phyloP scores from a whole-genome alignment of 2,888 invertebrate species.

The Aleiodes testaceus region DNA sequence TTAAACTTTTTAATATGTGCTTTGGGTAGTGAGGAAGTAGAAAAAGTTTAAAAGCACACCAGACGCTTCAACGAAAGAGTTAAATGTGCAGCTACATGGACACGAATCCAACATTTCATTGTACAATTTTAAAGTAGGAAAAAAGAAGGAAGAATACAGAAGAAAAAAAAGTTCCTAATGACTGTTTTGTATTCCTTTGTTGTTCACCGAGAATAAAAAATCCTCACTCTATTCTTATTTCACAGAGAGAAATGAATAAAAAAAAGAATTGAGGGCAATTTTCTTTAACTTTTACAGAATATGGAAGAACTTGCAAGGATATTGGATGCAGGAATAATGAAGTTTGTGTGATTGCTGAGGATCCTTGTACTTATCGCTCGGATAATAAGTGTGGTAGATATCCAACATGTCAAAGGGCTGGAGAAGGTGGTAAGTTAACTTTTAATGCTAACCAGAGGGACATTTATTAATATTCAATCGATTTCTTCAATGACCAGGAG shows the following conservation, averaged over 20 bases:
- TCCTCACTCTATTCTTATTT: not conserved
- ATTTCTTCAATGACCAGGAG: slow-evolving; percentile 1
- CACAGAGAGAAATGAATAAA: not conserved
- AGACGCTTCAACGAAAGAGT: slow-evolving; percentile 22
- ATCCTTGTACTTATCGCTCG: slow-evolving; percentile 80
- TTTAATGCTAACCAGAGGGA: not conserved
- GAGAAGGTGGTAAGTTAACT: slow-evolving; percentile 71
- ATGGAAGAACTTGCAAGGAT: slow-evolving; percentile 84
- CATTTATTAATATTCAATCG: not conserved
- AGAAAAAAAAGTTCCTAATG: slow-evolving; percentile 9
- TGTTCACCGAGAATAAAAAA: not conserved
- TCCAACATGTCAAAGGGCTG: slow-evolving; percentile 79
- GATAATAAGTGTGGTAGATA: slow-evolving; percentile 79
- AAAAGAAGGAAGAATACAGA: not conserved
- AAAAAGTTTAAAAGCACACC: slow-evolving; percentile 24
- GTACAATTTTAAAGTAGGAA: not conserved
- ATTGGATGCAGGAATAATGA: slow-evolving; percentile 84
- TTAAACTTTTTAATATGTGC: slow-evolving; percentile 21
- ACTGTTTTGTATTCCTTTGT: slow-evolving; percentile 22
- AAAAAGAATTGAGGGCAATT: slow-evolving; percentile 2
- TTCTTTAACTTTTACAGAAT: slow-evolving; percentile 75
- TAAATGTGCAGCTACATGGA: slow-evolving; percentile 27
- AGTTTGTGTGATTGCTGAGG: slow-evolving; percentile 82
- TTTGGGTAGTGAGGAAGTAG: not conserved
- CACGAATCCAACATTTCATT: slow-evolving; percentile 11